phyloP scores from a whole-genome alignment of 2,797 vertebrate species.

The Botia kubotai region DNA sequence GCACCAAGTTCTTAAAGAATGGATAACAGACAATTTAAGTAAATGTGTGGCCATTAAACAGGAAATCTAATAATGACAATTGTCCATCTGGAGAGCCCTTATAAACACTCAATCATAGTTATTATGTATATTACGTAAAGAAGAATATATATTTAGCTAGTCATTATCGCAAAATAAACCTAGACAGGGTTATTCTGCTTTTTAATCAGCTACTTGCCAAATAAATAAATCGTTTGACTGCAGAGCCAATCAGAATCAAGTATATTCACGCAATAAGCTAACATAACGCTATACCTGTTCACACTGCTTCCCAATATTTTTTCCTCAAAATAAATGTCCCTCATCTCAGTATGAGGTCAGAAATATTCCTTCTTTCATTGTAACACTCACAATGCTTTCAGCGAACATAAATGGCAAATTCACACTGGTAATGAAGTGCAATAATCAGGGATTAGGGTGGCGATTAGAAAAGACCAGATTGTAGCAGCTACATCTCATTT shows the following conservation, averaged over 20 bases:
- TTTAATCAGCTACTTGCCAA: not conserved
- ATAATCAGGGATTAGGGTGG: conserved; percentile 8
- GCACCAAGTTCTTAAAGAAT: conserved; percentile 3
- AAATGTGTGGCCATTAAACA: conserved; percentile 29
- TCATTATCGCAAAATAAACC: conserved; percentile 24
- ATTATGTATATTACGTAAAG: conserved; percentile 12
- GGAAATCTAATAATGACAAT: conserved; percentile 36
- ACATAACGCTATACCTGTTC: not conserved
- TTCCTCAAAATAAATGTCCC: not conserved
- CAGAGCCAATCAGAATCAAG: too few species aligned
- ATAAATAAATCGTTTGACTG: conserved; percentile 10
- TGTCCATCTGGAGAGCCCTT: conserved; percentile 34
- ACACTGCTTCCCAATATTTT: not conserved
- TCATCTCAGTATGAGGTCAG: conserved; percentile 14
- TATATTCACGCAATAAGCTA: not conserved
- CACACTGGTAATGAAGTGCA: conserved; percentile 7
- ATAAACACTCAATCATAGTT: conserved; percentile 20
- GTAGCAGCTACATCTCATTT: conserved; percentile 18
- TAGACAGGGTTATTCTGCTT: too few species aligned
- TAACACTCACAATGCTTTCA: conserved; percentile 11
- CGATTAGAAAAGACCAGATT: conserved; percentile 14
- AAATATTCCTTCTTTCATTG: conserved; percentile 25
- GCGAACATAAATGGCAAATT: conserved; percentile 33
- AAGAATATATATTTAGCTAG: conserved; percentile 10
- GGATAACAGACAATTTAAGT: conserved; percentile 24